phyloP scores from a whole-genome alignment of 2,113 vertebrate species.

The Oceanites oceanicus region DNA sequence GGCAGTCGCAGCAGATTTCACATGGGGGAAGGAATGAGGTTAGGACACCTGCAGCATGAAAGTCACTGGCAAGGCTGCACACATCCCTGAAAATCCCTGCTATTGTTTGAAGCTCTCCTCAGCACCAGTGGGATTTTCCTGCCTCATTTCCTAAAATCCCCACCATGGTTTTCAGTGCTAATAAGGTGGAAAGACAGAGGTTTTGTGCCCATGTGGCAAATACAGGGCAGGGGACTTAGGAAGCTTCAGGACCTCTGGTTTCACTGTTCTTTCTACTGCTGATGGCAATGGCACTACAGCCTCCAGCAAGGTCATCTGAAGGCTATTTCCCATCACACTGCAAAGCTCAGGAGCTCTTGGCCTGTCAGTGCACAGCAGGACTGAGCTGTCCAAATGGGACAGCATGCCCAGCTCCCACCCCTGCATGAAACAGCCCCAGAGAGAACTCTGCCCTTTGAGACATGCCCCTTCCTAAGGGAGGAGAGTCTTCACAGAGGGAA shows the following conservation, averaged over 20 bases:
- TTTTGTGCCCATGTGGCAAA: background rate
- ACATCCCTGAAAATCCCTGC: background rate
- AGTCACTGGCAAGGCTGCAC: background rate
- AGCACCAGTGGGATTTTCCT: background rate
- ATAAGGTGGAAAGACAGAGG: background rate
- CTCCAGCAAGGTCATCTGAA: background rate
- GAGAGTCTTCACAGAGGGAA: background rate
- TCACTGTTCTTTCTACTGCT: background rate
- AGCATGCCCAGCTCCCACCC: background rate
- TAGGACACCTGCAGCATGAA: background rate
- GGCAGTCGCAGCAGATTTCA: background rate
- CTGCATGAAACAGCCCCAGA: background rate
- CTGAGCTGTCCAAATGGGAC: background rate
- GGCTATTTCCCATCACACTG: background rate
- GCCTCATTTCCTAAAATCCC: background rate
- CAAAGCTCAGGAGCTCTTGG: background rate
- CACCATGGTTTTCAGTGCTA: background rate
- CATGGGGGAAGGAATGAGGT: background rate
- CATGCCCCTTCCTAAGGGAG: background rate
- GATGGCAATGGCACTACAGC: no score
- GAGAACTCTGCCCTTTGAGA: background rate
- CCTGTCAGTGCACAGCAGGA: background rate
- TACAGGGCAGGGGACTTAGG: background rate
- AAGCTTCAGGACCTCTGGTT: background rate
- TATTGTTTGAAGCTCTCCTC: background rate